Percentiles rank a stretch among this genome's conserved stretches.
Evolutionary conservation across 2,888 invertebrate species (phyloP).

Genomic region (Allacma fusca): DNA sequence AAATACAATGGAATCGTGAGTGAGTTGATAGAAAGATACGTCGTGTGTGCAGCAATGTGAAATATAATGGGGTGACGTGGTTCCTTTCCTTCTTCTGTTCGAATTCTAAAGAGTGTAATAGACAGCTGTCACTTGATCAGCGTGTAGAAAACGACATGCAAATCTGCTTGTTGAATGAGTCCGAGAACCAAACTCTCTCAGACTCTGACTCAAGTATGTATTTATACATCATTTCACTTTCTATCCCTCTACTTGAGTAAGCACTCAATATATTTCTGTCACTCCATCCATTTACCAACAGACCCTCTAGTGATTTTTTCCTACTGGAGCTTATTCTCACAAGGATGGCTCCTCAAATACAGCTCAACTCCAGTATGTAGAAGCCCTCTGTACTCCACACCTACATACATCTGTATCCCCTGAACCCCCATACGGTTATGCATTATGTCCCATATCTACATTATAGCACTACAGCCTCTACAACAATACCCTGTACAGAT

Average conservation of each 20-base stretch:
- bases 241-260: neutral
- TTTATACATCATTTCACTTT: neutral
- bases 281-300: neutral
- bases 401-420: too few relatives aligned
- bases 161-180: slow-evolving; percentile 46
- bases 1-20: slow-evolving; percentile 31
- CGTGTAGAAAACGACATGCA: slow-evolving; percentile 46
- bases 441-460: too few relatives aligned
- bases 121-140: slow-evolving; percentile 54
- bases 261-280: slow-evolving; percentile 16
- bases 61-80: slow-evolving; percentile 35
- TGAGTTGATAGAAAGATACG: slow-evolving; percentile 38
- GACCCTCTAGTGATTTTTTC: neutral
- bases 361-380: too few relatives aligned
- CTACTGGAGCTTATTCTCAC: neutral
- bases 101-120: slow-evolving; percentile 44
- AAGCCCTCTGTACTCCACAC: too few relatives aligned
- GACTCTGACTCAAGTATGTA: neutral
- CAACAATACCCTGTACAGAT: too few relatives aligned
- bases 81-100: slow-evolving; percentile 31
- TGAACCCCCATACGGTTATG: too few relatives aligned
- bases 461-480: too few relatives aligned
- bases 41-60: slow-evolving; percentile 22
- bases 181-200: slow-evolving; percentile 9
- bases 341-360: too few relatives aligned